Base-by-base conservation (phyloP, 2,113 vertebrate species). In the Nymphicus hollandicus region DNA sequence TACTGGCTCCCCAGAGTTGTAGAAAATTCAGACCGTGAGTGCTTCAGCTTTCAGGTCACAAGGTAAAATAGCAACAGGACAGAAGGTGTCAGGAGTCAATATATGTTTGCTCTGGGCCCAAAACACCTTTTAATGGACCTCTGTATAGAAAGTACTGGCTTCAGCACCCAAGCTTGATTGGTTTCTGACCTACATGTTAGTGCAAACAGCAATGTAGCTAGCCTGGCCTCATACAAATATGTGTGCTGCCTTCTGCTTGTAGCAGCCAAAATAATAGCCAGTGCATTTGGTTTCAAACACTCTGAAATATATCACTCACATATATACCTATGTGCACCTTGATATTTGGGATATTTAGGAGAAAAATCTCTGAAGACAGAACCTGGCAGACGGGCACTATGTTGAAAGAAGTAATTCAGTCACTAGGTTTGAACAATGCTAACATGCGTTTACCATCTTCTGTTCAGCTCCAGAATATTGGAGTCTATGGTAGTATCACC, bases 131-230 rank as follows among this genome's bases (percentile, higher is more conserved):
- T 53, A 76, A 23, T 69, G 24, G 17, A 22, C 19, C 35, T 49
- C 20, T 47, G 8, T 66, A 52, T 79, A 44, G 24, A 72, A 60
- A 7, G 7, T 37, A 74, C 69, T 65, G 27, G 23, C 58, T 78
- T 78, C 20, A 72, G 35, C 39, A 39, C 8, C 17, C 0, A 3
- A 66, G 15, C 50, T 25, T 70, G 37, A 24, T 17, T 47, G 10
- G 4, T 52, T 76, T 86, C 49, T 81, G 82, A 72, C 13, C 35
- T 72, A 41, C 6, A 10, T 29, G 31, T 53, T 31, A 39, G 24
- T 17, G 65, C 49, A 35, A 77, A 60, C 0, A 0, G n/a, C n/a
- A 70, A 0, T 0, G 0, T 25, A 60, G 7, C 13, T 44, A 91
- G 3, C 11, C 24, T 44, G 46, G 24, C 39, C 31, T 66, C n/a